Base-by-base conservation (phyloP, 2,888 invertebrate species). In the Cephus rjabovi region DNA sequence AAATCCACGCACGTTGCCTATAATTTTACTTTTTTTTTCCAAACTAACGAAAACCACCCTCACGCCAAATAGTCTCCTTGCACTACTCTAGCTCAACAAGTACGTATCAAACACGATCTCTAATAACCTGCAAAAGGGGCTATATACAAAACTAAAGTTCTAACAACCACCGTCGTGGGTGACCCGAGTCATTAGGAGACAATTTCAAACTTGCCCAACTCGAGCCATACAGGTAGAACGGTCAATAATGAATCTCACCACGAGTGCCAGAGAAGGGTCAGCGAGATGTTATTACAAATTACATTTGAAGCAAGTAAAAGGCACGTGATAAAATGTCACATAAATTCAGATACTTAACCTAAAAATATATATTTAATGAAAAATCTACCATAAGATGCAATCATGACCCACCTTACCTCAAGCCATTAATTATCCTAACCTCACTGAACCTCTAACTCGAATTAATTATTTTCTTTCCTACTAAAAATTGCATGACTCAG, bases 1-100 rank as follows among this genome's bases (percentile, higher is more conserved):
- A 89, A 86, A 81, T 23, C 15, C 56, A 56, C 9, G 23, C 56
- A 9, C 2, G 2, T 71, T 34, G 12, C 31, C 31, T 71, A 15
- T 34, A 6, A 31, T n/a, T 31, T n/a, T 30, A 1, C 1, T 74
- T 33, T 34, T n/a, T 76, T 31, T 23, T 68, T 23, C 12, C 30
- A n/a, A 23, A 56, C 23, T 9, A 74, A 70, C 34, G 4, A 76
- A 40, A 34, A 33, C 15, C 34, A 30, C 34, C 23, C 34, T 33
- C 76, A 15, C 31, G 23, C 11, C 23, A 15, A 31, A 76, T 15
- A 37, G 9, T 73, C 73, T 73, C 73, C 75, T n/a, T 76, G 31
- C 6, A 3, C 33, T 12, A 70, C 71, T 35, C 34, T 33, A 68
- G 12, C 40, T n/a, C n/a, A 35, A 15, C 30, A 40, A 34, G 12